phyloP scores from a whole-genome alignment of 2,113 vertebrate genomes.

The Sardina pilchardus region DNA sequence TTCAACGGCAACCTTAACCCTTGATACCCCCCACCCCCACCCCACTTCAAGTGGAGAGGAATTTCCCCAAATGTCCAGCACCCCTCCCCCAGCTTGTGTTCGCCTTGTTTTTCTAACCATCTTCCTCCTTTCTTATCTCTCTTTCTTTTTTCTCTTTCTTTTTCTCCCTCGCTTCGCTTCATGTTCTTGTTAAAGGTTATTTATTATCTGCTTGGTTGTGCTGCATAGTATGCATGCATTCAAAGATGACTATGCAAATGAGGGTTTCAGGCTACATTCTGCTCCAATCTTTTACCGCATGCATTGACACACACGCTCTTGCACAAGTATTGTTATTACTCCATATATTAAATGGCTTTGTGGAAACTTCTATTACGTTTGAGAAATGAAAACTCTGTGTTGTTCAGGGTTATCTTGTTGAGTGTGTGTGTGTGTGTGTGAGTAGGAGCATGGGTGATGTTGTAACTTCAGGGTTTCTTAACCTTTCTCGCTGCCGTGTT shows the following conservation, averaged over 20 bases:
- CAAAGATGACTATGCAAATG: background rate
- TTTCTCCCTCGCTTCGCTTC: background rate
- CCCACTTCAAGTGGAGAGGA: constrained; percentile 29
- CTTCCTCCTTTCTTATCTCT: background rate
- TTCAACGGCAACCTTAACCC: background rate
- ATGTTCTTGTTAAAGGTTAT: background rate
- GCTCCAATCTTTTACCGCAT: background rate
- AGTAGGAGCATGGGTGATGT: background rate
- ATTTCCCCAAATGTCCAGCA: constrained; percentile 41
- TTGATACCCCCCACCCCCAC: background rate
- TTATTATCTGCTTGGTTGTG: background rate
- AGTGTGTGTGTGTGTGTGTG: no score
- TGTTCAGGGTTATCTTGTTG: background rate
- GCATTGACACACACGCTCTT: background rate
- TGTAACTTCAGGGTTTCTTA: background rate
- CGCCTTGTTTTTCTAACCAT: background rate
- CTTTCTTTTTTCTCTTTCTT: constrained; percentile 14
- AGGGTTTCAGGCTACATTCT: background rate
- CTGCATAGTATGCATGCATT: background rate
- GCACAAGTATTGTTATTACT: background rate
- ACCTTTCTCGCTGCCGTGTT: background rate
- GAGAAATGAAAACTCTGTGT: background rate
- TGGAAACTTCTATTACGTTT: background rate
- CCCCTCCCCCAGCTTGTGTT: background rate
- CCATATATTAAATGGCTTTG: background rate